phyloP scores from a whole-genome alignment of 2,113 vertebrate genomes.

The Australoheros scitulus region DNA sequence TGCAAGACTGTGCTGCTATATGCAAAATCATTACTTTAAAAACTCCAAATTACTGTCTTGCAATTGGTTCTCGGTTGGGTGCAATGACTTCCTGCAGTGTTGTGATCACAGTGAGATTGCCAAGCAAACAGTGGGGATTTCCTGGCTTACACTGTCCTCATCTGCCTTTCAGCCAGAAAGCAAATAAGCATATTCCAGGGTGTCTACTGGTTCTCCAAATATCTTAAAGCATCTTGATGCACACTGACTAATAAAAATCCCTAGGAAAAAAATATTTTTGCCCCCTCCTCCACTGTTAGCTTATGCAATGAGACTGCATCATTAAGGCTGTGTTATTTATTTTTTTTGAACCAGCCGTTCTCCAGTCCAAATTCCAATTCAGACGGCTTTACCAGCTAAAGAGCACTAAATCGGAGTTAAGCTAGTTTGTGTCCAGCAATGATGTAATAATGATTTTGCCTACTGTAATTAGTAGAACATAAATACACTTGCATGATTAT shows the following conservation, averaged over 20 bases:
- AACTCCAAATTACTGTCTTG: neutral
- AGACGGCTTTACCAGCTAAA: neutral
- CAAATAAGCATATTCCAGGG: neutral
- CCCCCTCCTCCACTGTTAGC: neutral
- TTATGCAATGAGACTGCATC: neutral
- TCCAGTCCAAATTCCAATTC: neutral
- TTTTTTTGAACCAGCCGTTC: neutral
- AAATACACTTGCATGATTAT: neutral
- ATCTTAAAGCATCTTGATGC: too few species aligned
- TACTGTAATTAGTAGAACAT: neutral
- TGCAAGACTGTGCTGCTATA: too few species aligned
- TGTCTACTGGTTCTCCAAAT: neutral
- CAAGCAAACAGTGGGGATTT: neutral
- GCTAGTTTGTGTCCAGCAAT: neutral
- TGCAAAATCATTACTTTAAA: too few species aligned
- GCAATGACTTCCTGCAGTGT: neutral
- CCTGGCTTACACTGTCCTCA: neutral
- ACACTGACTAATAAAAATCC: too few species aligned
- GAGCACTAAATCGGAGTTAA: neutral
- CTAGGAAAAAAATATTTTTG: neutral
- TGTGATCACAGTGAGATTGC: neutral
- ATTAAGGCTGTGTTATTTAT: neutral
- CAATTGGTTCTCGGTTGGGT: neutral
- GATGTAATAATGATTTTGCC: conserved; percentile 8
- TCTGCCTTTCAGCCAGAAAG: neutral